Evolutionary conservation across 2,113 vertebrate genomes (phyloP).

Genomic region (Myrmecophaga tridactyla): DNA sequence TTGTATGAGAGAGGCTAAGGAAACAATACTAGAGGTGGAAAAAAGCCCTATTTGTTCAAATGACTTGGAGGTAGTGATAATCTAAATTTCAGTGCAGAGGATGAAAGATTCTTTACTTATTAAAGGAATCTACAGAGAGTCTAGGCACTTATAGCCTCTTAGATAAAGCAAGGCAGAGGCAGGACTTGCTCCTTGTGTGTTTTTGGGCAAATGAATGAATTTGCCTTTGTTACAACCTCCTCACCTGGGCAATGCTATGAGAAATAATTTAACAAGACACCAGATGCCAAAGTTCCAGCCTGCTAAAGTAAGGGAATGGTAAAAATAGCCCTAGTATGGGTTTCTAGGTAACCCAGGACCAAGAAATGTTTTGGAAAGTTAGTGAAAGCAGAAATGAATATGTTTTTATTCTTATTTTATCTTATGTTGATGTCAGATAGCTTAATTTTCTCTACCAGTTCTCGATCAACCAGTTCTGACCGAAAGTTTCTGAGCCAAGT

Average conservation of each 20-base stretch:
- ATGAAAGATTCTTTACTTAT: neutral
- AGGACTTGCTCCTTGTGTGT: neutral
- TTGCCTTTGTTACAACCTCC: neutral
- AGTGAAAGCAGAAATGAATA: neutral
- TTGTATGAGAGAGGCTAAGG: neutral
- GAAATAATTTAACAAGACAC: neutral
- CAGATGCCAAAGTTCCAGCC: neutral
- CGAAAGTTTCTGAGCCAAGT: neutral
- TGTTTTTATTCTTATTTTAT: neutral
- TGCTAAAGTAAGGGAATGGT: neutral
- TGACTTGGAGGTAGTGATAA: neutral
- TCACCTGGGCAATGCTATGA: neutral
- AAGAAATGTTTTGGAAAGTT: neutral
- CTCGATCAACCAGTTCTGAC: neutral
- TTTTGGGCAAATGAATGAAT: neutral
- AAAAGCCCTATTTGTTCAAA: neutral
- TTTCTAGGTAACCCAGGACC: neutral
- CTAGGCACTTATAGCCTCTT: neutral
- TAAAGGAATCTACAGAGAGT: neutral
- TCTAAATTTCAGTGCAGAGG: constrained; percentile 29
- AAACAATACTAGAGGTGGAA: neutral
- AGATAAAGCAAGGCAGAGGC: neutral
- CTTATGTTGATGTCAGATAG: neutral
- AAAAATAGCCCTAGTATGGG: neutral
- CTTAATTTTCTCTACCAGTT: constrained; percentile 14